Evolutionary conservation across 2,888 invertebrate genomes (phyloP), one percentile per base, ranked within the genome.

Genomic region (Napeogenes sylphis): DNA sequence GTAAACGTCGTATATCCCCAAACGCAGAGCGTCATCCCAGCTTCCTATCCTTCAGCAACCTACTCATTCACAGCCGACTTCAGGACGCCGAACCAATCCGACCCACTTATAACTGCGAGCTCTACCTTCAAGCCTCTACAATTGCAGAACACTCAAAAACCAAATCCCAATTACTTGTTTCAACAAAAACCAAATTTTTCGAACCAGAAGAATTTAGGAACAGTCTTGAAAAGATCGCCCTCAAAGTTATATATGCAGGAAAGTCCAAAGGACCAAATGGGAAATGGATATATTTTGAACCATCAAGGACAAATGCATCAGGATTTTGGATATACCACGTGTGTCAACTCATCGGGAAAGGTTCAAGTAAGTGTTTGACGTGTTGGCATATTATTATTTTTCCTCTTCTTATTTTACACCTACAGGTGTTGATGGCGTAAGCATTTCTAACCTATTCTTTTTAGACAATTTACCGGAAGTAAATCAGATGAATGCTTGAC

Each of bases 51-150:
- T 0, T 94, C 94, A 54, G 93, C 95, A 42, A 95, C 95, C 0
- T 96, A 96, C 75, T 95, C 95, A 55, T 95, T 96, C 82, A 96
- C 96, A 2, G 95, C 96, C 0, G 96, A 96, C 82, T 95, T 96
- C 80, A 87, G 96, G 46, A 88, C 95, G 0, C 93, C 94, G 0
- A 88, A 81, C 75, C 92, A 92, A 73, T 92, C 92, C 8, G 90
- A 91, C 30, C 91, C 92, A 0, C 77, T 92, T 13, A 88, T 92
- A 53, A 90, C 92, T 0, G 90, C 92, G 2, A 81, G 88, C 0
- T 90, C 91, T 0, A 90, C 92, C 10, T 93, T 93, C 75, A 92
- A 93, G 74, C 92, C 92, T 0, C 76, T 93, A 0, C 83, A 92
- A 14, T 81, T 92, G 55, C 83, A 91, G 62, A 87, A 84, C 63